Evolutionary conservation across 2,888 invertebrate species (phyloP).

Genomic region (Incurvaria masculella): DNA sequence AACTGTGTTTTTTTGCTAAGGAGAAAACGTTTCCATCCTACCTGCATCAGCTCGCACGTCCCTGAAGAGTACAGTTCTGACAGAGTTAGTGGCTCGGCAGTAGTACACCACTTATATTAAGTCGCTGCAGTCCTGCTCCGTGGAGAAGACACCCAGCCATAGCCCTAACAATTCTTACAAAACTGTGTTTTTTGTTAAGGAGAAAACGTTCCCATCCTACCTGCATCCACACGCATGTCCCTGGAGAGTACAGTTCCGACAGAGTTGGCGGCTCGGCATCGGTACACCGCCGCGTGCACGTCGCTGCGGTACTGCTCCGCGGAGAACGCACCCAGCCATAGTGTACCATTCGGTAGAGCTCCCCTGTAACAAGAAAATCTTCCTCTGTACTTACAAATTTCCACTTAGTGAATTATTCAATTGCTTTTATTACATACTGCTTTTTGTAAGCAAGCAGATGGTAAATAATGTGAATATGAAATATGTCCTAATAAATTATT

Average conservation of each 20-base stretch:
- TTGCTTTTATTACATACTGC: too few species aligned
- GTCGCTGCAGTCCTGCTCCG: conserved; percentile 76
- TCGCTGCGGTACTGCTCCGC: conserved; percentile 77
- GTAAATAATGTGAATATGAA: too few species aligned
- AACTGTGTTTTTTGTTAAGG: neutral
- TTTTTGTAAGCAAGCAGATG: too few species aligned
- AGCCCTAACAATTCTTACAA: too few species aligned
- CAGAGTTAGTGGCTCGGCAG: conserved; percentile 74
- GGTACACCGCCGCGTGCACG: conserved; percentile 78
- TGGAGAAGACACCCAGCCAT: conserved; percentile 77
- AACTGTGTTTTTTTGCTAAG: neutral
- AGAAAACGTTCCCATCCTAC: conserved; percentile 40
- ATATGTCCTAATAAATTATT: too few species aligned
- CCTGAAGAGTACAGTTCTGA: conserved; percentile 74
- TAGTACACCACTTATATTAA: conserved; percentile 80
- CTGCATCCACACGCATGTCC: conserved; percentile 77
- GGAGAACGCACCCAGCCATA: conserved; percentile 78
- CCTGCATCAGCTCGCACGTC: conserved; percentile 81
- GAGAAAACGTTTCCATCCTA: conserved; percentile 29
- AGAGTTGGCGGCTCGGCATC: conserved; percentile 75
- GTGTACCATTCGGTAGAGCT: conserved; percentile 76
- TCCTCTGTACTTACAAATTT: too few species aligned
- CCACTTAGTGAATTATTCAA: too few species aligned
- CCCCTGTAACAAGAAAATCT: conserved; percentile 62
- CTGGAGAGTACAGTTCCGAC: conserved; percentile 77